phyloP scores from a whole-genome alignment of 1,140 invertebrate species.

The Scaptodrosophila lebanonensis region DNA sequence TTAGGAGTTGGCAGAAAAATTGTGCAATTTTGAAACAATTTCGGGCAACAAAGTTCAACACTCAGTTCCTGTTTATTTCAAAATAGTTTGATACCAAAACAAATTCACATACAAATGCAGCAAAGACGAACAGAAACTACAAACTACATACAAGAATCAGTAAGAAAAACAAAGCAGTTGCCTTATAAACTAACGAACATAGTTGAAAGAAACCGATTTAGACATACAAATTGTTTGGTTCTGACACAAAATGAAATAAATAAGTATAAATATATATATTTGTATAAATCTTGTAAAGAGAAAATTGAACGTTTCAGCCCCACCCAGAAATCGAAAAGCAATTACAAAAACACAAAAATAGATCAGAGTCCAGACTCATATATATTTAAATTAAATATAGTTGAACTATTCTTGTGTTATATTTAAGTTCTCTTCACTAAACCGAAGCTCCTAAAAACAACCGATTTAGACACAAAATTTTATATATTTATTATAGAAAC shows the following conservation, averaged over 20 bases:
- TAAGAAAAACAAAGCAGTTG: constrained; percentile 63
- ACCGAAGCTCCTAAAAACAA: constrained; percentile 72
- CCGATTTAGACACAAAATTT: constrained; percentile 73
- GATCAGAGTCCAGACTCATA: constrained; percentile 30
- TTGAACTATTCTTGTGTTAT: constrained; percentile 38
- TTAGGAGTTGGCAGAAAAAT: constrained; percentile 68
- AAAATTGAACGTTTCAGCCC: constrained; percentile 55
- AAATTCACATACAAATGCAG: constrained; percentile 29
- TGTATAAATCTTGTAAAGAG: constrained; percentile 28
- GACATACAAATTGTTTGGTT: constrained; percentile 62
- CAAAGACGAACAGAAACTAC: constrained; percentile 27
- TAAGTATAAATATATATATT: constrained; percentile 54
- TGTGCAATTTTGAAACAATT: constrained; percentile 30
- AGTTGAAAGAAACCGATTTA: constrained; percentile 62
- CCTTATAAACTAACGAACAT: constrained; percentile 45
- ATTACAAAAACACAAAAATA: constrained; percentile 12
- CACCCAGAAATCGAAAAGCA: constrained; percentile 46
- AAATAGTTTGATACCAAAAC: constrained; percentile 28
- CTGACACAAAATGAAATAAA: constrained; percentile 32
- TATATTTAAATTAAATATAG: constrained; percentile 9
- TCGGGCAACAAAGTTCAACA: constrained; percentile 44
- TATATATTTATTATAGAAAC: constrained; percentile 58
- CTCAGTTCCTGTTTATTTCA: no score
- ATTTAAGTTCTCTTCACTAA: constrained; percentile 22
- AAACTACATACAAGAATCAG: constrained; percentile 30